A percentile compares a stretch with the other conserved stretches of the same genome.
Evolutionary conservation across 2,797 vertebrate species (phyloP).

Genomic region (Argya squamiceps): DNA sequence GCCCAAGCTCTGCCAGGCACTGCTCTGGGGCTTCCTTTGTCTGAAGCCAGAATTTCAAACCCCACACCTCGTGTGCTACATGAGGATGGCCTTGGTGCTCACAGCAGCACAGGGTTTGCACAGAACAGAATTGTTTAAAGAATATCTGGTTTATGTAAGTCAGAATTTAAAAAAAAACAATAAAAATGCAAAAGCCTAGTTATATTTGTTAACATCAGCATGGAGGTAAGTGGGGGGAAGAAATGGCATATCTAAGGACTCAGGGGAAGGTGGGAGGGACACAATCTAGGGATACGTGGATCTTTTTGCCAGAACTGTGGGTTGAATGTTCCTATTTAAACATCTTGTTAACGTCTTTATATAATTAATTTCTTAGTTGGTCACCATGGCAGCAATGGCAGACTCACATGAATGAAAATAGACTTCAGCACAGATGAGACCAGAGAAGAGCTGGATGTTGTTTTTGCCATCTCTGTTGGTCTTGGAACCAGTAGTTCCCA

Average conservation of each 20-base stretch:
- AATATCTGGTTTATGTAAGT: neutral
- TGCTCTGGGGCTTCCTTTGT: neutral
- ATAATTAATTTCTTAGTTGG: neutral
- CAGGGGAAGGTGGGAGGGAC: neutral
- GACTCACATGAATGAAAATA: constrained; percentile 26
- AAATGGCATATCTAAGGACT: neutral
- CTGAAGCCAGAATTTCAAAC: too few species aligned
- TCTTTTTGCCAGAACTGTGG: neutral
- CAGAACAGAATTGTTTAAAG: neutral
- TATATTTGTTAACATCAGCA: neutral
- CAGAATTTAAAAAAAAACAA: neutral
- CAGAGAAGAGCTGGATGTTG: neutral
- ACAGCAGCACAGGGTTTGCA: fast-evolving
- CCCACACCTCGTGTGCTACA: fast-evolving
- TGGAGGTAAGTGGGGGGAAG: neutral
- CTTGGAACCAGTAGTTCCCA: neutral
- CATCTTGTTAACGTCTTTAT: neutral
- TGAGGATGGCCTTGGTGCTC: fast-evolving
- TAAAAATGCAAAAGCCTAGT: neutral
- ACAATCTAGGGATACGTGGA: neutral
- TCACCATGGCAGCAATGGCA: constrained; percentile 47
- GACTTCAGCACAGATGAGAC: neutral
- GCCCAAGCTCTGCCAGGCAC: fast-evolving
- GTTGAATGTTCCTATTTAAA: constrained; percentile 7
- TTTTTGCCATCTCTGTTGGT: neutral